A percentile compares a stretch with the other conserved stretches of the same genome.
phyloP scores from a whole-genome alignment of 2,888 invertebrate genomes.

The Ditylenchus weischeri region DNA sequence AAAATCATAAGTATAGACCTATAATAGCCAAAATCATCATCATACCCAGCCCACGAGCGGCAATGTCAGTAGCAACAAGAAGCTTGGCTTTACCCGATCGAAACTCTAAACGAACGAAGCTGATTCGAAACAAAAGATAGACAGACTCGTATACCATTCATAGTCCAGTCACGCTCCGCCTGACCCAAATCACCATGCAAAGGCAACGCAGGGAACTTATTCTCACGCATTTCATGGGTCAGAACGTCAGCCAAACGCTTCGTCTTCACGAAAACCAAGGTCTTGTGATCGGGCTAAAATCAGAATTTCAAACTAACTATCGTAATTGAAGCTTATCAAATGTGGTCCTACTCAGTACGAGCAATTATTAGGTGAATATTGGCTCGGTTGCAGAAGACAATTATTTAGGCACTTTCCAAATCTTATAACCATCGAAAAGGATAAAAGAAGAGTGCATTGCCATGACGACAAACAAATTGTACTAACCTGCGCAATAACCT shows the following conservation, averaged over 20 bases:
- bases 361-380: too few species aligned
- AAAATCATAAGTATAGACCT: too few species aligned
- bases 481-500: slow-evolving; percentile 39
- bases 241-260: slow-evolving; percentile 92
- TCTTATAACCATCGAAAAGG: background rate
- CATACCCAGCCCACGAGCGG: too few species aligned
- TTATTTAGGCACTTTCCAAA: background rate
- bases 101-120: too few species aligned
- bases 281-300: slow-evolving; percentile 72
- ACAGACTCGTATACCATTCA: too few species aligned
- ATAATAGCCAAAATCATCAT: too few species aligned
- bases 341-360: background rate
- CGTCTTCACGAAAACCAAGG: slow-evolving; percentile 93
- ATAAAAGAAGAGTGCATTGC: background rate
- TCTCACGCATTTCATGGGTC: slow-evolving; percentile 75
- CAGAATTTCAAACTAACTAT: background rate
- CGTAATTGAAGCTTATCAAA: background rate
- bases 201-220: slow-evolving; percentile 68
- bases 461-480: background rate
- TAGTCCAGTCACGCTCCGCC: slow-evolving; percentile 69
- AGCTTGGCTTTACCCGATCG: too few species aligned
- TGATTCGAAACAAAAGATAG: too few species aligned
- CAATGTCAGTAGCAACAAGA: too few species aligned
- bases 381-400: background rate
- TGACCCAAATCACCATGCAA: slow-evolving; percentile 96